Percentiles rank a stretch among this genome's conserved stretches.
Conservation (phyloP, 1,140 invertebrate genomes). For the Stegodyphus mimosarum region DNA sequence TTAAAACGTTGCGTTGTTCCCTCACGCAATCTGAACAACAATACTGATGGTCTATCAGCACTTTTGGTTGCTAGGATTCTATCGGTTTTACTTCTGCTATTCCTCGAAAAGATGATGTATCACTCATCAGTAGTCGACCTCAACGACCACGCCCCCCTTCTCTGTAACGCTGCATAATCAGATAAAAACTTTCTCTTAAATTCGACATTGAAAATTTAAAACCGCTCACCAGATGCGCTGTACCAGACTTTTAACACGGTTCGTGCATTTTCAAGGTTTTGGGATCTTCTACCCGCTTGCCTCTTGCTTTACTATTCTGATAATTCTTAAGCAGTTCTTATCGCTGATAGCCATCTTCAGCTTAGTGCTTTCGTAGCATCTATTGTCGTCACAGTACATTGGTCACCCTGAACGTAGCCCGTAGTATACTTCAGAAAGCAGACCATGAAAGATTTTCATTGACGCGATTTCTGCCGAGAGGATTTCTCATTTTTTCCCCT, state of each 20-base stretch:
- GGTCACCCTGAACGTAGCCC: background rate
- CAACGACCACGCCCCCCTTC: too few relatives aligned
- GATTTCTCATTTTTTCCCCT: too few relatives aligned
- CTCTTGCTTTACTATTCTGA: background rate
- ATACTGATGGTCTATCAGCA: too few relatives aligned
- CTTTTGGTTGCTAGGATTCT: too few relatives aligned
- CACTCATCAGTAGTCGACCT: background rate
- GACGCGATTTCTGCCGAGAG: too few relatives aligned
- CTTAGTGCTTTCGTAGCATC: background rate
- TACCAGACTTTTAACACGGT: background rate
- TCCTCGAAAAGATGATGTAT: conserved; percentile 33
- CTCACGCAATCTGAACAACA: too few relatives aligned
- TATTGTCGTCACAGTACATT: conserved; percentile 39
- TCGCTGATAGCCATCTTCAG: background rate
- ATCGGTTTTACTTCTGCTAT: too few relatives aligned
- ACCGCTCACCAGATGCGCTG: too few relatives aligned
- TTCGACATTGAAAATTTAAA: too few relatives aligned
- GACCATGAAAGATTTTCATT: background rate
- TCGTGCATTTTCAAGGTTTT: conserved; percentile 13
- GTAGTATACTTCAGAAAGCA: background rate
- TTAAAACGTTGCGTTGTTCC: too few relatives aligned
- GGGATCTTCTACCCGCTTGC: background rate
- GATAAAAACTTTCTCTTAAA: too few relatives aligned
- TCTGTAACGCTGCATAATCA: too few relatives aligned
- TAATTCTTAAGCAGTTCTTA: background rate